These are phyloP conservation scores for Caenorhabditis auriculariae DNA, from an alignment of 2,888 invertebrate genomes.

Conservation along the genomic window DNA sequence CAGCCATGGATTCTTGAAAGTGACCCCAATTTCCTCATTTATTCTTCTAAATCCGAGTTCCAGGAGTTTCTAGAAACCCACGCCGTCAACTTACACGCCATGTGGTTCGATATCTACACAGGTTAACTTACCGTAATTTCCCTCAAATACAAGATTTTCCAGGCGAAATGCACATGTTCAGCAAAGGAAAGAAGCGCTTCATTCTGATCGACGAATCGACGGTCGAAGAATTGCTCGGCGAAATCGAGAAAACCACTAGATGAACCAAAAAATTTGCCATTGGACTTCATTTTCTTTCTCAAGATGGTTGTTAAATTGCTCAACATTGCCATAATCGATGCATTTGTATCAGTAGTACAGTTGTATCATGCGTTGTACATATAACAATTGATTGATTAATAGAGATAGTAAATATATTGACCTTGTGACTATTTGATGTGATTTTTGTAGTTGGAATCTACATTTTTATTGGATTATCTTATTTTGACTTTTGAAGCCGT, in stretches of 20 bases:
- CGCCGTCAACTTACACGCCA: slow-evolving; percentile 69
- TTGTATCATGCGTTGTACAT: too few species aligned
- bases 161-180: slow-evolving; percentile 86
- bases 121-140: slow-evolving; percentile 67
- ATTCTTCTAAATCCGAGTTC: slow-evolving; percentile 2
- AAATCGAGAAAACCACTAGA: slow-evolving; percentile 65
- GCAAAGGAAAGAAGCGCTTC: slow-evolving; percentile 69
- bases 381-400: too few species aligned
- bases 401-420: too few species aligned
- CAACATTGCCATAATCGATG: too few species aligned
- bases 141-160: slow-evolving; percentile 24
- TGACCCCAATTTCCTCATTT: neutral
- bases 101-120: slow-evolving; percentile 97
- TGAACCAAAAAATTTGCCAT: slow-evolving; percentile 1
- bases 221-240: slow-evolving; percentile 76
- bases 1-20: slow-evolving; percentile 58
- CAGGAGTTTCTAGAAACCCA: slow-evolving; percentile 52
- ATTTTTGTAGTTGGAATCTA: too few species aligned
- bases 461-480: too few species aligned
- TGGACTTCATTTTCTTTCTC: neutral
- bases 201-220: slow-evolving; percentile 82
- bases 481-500: too few species aligned
- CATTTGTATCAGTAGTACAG: too few species aligned
- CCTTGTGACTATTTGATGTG: too few species aligned
- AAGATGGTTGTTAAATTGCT: slow-evolving; percentile 1